These are phyloP conservation scores for Musca domestica DNA, from an alignment of 1,140 invertebrate genomes.

Conservation along the genomic window DNA sequence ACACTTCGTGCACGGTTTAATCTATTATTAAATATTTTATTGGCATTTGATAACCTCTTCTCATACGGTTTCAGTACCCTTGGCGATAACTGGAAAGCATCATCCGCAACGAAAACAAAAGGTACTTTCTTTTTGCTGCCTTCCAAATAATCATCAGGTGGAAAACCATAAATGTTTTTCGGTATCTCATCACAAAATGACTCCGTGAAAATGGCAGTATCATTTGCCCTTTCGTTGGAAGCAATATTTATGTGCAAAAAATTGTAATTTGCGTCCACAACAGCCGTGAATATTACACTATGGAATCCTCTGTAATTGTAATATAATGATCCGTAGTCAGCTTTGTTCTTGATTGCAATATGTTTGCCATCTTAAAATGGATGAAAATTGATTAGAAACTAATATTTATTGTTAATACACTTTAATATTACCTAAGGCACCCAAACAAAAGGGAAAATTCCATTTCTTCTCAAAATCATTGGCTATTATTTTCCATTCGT, in stretches of 20 bases:
- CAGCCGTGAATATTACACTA: neutral
- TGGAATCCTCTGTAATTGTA: neutral
- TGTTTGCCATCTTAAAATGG: neutral
- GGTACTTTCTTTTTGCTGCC: neutral
- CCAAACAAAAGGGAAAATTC: slow-evolving; percentile 5
- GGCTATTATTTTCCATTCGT: neutral
- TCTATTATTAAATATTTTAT: slow-evolving; percentile 9
- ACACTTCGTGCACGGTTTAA: neutral
- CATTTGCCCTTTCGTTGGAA: neutral
- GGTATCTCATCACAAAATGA: neutral
- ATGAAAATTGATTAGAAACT: neutral
- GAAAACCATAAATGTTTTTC: neutral
- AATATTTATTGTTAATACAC: neutral
- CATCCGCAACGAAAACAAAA: neutral
- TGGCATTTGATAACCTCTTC: neutral
- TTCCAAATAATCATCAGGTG: neutral
- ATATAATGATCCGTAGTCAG: neutral
- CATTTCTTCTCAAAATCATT: neutral
- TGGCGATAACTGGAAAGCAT: neutral
- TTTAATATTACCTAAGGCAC: neutral
- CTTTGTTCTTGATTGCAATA: neutral
- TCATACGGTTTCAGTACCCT: neutral
- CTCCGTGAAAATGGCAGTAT: neutral
- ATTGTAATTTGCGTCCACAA: slow-evolving; percentile 2
- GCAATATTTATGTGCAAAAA: neutral